Evolutionary conservation across 2,888 invertebrate species (phyloP), one percentile per base, ranked within the genome.

Genomic region (Meloe dianella): DNA sequence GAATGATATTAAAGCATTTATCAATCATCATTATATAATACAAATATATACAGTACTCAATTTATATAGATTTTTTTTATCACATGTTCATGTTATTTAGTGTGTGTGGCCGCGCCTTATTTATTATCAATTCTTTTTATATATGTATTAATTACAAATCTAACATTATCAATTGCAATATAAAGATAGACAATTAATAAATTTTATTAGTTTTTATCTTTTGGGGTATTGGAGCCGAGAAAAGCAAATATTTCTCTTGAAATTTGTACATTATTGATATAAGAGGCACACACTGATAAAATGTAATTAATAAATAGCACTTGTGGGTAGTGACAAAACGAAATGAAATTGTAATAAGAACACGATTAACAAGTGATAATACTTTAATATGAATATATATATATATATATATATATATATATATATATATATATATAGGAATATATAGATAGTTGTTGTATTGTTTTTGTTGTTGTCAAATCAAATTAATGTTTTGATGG

Each of bases 401-500:
- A 12, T 9, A 51, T 22, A 17, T 38, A n/a, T 32, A 32, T 8
- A 32, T 10, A 14, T 14, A 38, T 38, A n/a, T 38, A 14, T 38
- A 38, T 38, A 38, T n/a, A n/a, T n/a, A n/a, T n/a, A n/a, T n/a
- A n/a, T n/a, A n/a, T n/a, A n/a, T n/a, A n/a, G n/a, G n/a, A n/a
- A n/a, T n/a, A n/a, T n/a, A n/a, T n/a, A n/a, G n/a, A n/a, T n/a
- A n/a, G n/a, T n/a, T n/a, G n/a, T 38, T 38, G 38, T 38, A 38
- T n/a, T 38, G 4, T 51, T 22, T 9, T 20, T 10, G 17, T 41
- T 58, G 30, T n/a, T 64, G 58, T 24, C 30, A 56, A 64, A 70
- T 77, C n/a, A n/a, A n/a, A 85, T 96, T 97, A 64, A 97, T 97
- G 78, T 84, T 95, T 94, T 69, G 91, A 88, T 69, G 98, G 97